A percentile compares a stretch with the other conserved stretches of the same genome.
These are phyloP conservation scores for Oryzias melastigma DNA, from an alignment of 2,113 vertebrate species.

Conservation along the genomic window DNA sequence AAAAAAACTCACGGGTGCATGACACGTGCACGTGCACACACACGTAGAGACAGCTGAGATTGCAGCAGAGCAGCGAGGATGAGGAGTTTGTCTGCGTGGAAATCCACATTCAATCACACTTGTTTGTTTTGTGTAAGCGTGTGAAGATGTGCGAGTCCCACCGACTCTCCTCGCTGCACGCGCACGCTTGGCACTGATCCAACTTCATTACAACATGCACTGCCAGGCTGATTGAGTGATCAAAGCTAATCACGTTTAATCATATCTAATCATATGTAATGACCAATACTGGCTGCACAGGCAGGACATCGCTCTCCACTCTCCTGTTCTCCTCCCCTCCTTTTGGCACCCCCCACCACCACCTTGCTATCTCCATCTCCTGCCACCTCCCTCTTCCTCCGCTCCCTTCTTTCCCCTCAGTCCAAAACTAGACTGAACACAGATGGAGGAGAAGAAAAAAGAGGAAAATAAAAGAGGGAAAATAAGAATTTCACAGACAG, in stretches of 20 bases:
- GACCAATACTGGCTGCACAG: slow-evolving; percentile 53
- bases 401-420: slow-evolving; percentile 10
- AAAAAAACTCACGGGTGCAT: slow-evolving; percentile 4
- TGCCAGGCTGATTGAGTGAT: slow-evolving; percentile 62
- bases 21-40: slow-evolving; percentile 19
- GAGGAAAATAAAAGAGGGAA: slow-evolving; percentile 3
- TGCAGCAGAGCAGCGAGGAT: background rate
- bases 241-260: slow-evolving; percentile 67
- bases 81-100: slow-evolving; percentile 6
- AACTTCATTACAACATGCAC: slow-evolving; percentile 55
- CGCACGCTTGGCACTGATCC: slow-evolving; percentile 33
- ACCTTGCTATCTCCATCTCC: background rate
- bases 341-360: slow-evolving; percentile 8
- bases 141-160: slow-evolving; percentile 6
- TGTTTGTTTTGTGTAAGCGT: slow-evolving; percentile 27
- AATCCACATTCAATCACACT: slow-evolving; percentile 29
- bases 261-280: slow-evolving; percentile 66
- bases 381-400: background rate
- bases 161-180: slow-evolving; percentile 16
- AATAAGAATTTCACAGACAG: slow-evolving; percentile 7
- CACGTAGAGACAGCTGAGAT: slow-evolving; percentile 1
- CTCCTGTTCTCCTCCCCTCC: slow-evolving; percentile 8
- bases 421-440: slow-evolving; percentile 1
- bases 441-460: background rate
- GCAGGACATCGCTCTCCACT: slow-evolving; percentile 38